Evolutionary conservation across 1,140 invertebrate genomes (phyloP).

Genomic region (Colletes latitarsis): DNA sequence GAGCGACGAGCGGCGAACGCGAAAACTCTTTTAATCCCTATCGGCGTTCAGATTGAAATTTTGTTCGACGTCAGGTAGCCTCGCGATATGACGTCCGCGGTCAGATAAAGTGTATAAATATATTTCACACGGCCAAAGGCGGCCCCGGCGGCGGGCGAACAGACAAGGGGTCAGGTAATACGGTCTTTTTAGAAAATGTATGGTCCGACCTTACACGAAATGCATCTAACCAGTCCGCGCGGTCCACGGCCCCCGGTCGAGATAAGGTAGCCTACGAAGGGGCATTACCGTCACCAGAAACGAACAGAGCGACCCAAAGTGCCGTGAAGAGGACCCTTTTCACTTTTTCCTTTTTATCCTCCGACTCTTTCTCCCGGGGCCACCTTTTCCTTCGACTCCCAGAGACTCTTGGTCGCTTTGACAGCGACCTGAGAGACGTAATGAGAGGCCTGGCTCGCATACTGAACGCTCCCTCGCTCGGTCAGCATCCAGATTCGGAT

Average conservation of each 20-base stretch:
- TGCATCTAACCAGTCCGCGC: slow-evolving; percentile 54
- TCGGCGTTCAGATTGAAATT: slow-evolving; percentile 12
- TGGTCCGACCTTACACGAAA: slow-evolving; percentile 57
- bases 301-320: slow-evolving; percentile 38
- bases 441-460: slow-evolving; percentile 55
- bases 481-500: slow-evolving; percentile 50
- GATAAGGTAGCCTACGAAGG: slow-evolving; percentile 62
- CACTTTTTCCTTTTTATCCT: neutral
- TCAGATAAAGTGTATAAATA: slow-evolving; percentile 16
- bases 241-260: slow-evolving; percentile 28
- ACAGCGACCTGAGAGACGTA: slow-evolving; percentile 50
- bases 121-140: neutral
- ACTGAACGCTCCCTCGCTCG: slow-evolving; percentile 44
- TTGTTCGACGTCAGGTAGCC: slow-evolving; percentile 21
- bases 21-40: neutral
- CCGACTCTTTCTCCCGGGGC: neutral
- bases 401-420: slow-evolving; percentile 32
- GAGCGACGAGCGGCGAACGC: neutral
- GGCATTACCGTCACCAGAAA: slow-evolving; percentile 67
- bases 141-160: slow-evolving; percentile 16
- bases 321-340: slow-evolving; percentile 5
- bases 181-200: slow-evolving; percentile 65
- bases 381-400: slow-evolving; percentile 3
- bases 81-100: slow-evolving; percentile 8
- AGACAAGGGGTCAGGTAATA: slow-evolving; percentile 65